Base-by-base conservation (phyloP, 2,797 vertebrate species). In the Hapalemur alaotrensis region DNA sequence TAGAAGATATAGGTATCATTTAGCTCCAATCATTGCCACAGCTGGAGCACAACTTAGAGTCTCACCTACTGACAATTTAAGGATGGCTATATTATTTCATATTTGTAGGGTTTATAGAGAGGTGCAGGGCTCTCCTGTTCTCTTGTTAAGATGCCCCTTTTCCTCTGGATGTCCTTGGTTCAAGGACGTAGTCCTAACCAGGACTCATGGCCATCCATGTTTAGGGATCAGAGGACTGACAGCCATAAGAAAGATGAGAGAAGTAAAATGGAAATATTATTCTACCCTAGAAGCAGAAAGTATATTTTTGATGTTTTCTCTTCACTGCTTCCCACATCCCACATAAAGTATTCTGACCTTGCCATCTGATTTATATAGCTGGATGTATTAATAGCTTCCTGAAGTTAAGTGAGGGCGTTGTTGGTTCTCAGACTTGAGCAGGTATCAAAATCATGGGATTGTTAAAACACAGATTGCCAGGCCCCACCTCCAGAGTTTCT, bases 231-330 rank as follows among this genome's bases (percentile, higher is more conserved):
- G 35, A 59, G 63, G 88, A 65, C 30, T 80, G 48, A 91, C 46
- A 4, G 50, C 48, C 69, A 32, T 57, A 65, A 91, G 57, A 82
- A 81, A 85, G n/a, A 65, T n/a, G 15, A 92, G 43, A 96, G 70
- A 89, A 81, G 30, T 83, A n/a, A 94, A 95, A 70, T 7, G 79
- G 78, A 85, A 48, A 73, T 89, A 67, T 72, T 46, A 88, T 69
- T 63, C 30, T 80, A 30, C 35, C 54, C 14, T 41, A 85, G 54
- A 81, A 92, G 46, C 41, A 94, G 65, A 72, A 50, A 76, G 15
- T 18, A 25, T 65, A n/a, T 61, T 93, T 94, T 89, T 93, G 43
- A 80, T 87, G 23, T 63, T 90, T 94, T 94, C n/a, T 87, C 22
- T 78, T 79, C 30, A 32, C 48, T 91, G 48, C 9, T 85, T 84